Conservation (phyloP, 2,888 invertebrate genomes). For the Caenorhabditis panamensis region DNA sequence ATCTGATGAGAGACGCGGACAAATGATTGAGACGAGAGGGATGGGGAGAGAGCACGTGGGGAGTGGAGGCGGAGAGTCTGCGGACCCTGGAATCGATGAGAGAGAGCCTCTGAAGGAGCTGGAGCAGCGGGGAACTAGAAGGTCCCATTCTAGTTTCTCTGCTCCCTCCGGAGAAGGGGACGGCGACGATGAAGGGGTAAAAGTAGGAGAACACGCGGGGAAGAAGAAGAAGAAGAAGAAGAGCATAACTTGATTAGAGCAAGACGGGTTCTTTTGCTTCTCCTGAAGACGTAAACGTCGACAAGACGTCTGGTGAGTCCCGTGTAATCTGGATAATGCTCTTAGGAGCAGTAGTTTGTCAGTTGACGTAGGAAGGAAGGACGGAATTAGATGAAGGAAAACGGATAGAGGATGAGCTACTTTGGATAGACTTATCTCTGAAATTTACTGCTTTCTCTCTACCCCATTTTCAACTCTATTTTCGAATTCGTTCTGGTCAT, state of each 20-base stretch:
- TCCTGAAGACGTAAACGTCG: conserved; percentile 5
- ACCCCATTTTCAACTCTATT: neutral
- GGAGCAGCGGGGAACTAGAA: conserved; percentile 30
- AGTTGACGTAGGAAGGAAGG: conserved; percentile 31
- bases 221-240: conserved; percentile 18
- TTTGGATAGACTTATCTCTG: neutral
- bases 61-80: conserved; percentile 36
- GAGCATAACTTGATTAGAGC: conserved; percentile 18
- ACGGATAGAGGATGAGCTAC: neutral
- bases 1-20: conserved; percentile 54
- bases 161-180: conserved; percentile 21
- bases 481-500: neutral
- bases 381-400: conserved; percentile 9
- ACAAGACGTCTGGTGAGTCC: neutral
- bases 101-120: conserved; percentile 35
- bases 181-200: neutral
- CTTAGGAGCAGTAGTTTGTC: conserved; percentile 20
- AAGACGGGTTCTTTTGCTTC: neutral
- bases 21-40: conserved; percentile 52
- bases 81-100: conserved; percentile 60
- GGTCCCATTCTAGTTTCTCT: conserved; percentile 56
- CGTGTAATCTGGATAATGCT: conserved; percentile 53
- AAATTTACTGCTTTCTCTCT: neutral
- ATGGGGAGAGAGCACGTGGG: conserved; percentile 15
- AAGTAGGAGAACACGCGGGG: conserved; percentile 7